Percentiles rank a stretch among this genome's conserved stretches.
Evolutionary conservation across 1,140 invertebrate genomes (phyloP).

Genomic region (Oryctes rhinoceros): DNA sequence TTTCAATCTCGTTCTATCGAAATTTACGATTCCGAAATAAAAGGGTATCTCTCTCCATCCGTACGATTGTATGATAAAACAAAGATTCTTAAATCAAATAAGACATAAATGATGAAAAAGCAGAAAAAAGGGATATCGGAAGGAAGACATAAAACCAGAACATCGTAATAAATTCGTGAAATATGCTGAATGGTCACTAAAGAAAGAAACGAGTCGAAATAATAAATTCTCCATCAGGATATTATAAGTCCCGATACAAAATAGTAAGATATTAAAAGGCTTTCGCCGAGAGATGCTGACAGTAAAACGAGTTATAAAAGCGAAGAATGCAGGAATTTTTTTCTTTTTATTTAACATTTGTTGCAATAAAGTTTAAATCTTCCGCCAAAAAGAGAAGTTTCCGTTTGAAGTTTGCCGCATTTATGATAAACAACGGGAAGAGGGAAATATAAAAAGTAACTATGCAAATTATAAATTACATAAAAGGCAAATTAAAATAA

Average conservation of each 20-base stretch:
- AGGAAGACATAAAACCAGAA: slow-evolving; percentile 43
- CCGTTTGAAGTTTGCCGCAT: background rate
- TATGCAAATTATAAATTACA: slow-evolving; percentile 15
- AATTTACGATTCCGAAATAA: slow-evolving; percentile 22
- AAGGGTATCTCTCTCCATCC: slow-evolving; percentile 14
- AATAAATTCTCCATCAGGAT: slow-evolving; percentile 47
- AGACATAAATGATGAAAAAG: slow-evolving; percentile 49
- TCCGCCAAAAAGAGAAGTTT: background rate
- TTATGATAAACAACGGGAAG: background rate
- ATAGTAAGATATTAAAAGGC: background rate
- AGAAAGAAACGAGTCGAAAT: slow-evolving; percentile 45
- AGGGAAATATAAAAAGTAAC: background rate
- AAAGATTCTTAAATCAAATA: slow-evolving; percentile 42
- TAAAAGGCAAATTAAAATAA: background rate
- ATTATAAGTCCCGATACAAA: slow-evolving; percentile 49
- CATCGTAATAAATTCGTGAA: slow-evolving; percentile 45
- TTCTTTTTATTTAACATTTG: background rate
- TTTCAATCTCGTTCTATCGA: background rate
- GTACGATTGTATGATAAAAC: slow-evolving; percentile 17
- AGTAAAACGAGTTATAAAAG: slow-evolving; percentile 41
- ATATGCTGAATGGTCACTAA: slow-evolving; percentile 51
- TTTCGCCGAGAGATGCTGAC: slow-evolving; percentile 19
- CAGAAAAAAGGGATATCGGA: slow-evolving; percentile 44
- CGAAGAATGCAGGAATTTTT: slow-evolving; percentile 1
- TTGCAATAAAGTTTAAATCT: background rate